These are phyloP conservation scores for Eupsilia transversa DNA, from an alignment of 2,888 invertebrate genomes.

Conservation along the genomic window DNA sequence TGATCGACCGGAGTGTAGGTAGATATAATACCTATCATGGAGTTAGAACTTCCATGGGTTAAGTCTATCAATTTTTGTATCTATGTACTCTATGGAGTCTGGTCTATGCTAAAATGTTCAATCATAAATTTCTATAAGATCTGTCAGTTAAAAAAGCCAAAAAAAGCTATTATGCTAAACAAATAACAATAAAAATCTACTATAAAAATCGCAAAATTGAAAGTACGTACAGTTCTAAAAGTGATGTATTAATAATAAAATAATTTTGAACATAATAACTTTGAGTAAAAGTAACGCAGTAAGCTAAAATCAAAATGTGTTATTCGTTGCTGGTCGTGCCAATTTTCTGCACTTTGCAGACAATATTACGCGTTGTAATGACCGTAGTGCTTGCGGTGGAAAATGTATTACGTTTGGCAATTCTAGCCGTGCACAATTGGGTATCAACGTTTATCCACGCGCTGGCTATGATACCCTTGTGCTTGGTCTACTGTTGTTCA, in stretches of 20 bases:
- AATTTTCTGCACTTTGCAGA: conserved; percentile 69
- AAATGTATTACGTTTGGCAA: conserved; percentile 69
- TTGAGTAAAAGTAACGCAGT: not conserved
- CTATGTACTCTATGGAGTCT: not conserved
- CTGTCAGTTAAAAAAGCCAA: conserved; percentile 18
- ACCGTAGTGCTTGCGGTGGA: conserved; percentile 70
- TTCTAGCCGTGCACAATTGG: conserved; percentile 69
- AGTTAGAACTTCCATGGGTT: not conserved
- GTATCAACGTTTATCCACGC: conserved; percentile 67
- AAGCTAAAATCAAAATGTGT: conserved; percentile 59
- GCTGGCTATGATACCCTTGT: conserved; percentile 69
- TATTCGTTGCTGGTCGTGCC: conserved; percentile 62
- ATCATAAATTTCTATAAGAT: not conserved
- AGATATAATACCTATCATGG: not conserved
- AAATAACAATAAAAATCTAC: conserved; percentile 25
- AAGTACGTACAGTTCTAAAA: conserved; percentile 8
- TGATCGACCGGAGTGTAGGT: not conserved
- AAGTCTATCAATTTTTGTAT: not conserved
- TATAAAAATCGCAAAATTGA: conserved; percentile 40
- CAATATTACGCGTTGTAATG: conserved; percentile 67
- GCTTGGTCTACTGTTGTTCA: conserved; percentile 62
- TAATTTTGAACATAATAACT: not conserved
- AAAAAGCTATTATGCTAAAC: not conserved
- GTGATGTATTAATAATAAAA: conserved; percentile 27
- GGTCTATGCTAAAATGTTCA: not conserved